Evolutionary conservation across 2,888 invertebrate genomes (phyloP), one percentile per base, ranked within the genome.

Genomic region (Iselma pallidipennis): DNA sequence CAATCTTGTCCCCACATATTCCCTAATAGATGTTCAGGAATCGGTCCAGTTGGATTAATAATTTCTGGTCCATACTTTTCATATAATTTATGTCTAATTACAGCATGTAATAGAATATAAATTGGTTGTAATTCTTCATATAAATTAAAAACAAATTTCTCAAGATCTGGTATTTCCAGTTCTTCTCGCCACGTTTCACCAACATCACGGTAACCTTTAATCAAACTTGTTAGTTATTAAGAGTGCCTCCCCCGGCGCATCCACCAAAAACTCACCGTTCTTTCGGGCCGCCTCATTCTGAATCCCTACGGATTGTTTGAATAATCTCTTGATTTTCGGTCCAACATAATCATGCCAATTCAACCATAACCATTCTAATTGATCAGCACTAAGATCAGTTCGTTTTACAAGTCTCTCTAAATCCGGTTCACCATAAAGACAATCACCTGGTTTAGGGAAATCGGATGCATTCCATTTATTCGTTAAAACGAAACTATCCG

Each of bases 1-100:
- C 91, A 92, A 58, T 87, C 85, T 74, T 91, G 89, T 0, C 87
- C 85, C 91, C 91, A 91, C 78, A 91, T 85, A 72, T 86, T 86
- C 14, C 88, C 88, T 63, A 90, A 76, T 60, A 91, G 81, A 83
- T 91, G 90, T 12, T 89, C 87, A 1, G 91, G 90, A 68, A 91
- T 87, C 0, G 86, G 84, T 1, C 87, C 88, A 14, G 73, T 77
- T 58, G 81, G 79, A 1, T 86, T 79, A 0, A 88, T 84, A 0
- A 84, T 66, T 2, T 80, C 73, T 0, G 84, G 80, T 0, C 88
- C 88, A 73, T 89, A 90, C 28, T 81, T 75, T 64, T 81, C 76
- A 29, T 84, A 79, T 0, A 92, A 81, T 69, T 84, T 87, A 70
- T 84, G 85, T 65, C 92, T 82, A 0, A 89, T 85, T 4, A 91